Base-by-base conservation (phyloP, 37 sponge, comb jelly and placozoan species). In the Cliona cf. orientalis region DNA sequence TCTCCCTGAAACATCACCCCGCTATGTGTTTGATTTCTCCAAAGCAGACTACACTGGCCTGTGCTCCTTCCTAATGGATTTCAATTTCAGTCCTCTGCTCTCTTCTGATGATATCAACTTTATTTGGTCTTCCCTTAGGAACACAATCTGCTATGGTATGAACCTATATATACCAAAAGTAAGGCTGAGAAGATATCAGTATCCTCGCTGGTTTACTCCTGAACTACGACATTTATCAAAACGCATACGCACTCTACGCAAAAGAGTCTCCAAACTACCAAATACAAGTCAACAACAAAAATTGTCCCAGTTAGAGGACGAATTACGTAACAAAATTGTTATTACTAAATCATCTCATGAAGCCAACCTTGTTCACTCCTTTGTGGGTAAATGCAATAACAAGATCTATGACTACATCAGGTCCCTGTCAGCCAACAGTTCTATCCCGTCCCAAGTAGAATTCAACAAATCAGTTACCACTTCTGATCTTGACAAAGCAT, bases 21-120 rank as follows among this genome's bases (percentile, higher is more conserved):
- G 9, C 9, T 7, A 19, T 25, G 29, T 73, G 7, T 73, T 53
- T 43, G 74, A 73, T 34, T 73, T 31, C 57, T 31, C 21, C 6
- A 73, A 73, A 46, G 74, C 56, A 19, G 57, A 73, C 74, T 73
- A 22, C 22, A 56, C 9, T 9, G 56, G 56, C 22, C 49, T 73
- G 9, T 31, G 57, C 74, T 46, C 22, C n/a, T 46, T 21, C n/a
- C 21, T 73, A 14, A 21, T 23, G 5, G 74, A 73, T 49, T 23
- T 22, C 17, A 56, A 73, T n/a, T 53, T 73, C 29, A 28, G 32
- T 40, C 14, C 5, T 53, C 31, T 73, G 74, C n/a, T 11, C 40
- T 29, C 42, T 5, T 45, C n/a, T 5, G 14, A 43, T 53, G 57
- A 73, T 73, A 34, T 73, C 22, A 56, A 73, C 5, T 29, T 22